Evolutionary conservation across 2,888 invertebrate species (phyloP), one percentile per base, ranked within the genome.

Genomic region (Dynastes grantii): DNA sequence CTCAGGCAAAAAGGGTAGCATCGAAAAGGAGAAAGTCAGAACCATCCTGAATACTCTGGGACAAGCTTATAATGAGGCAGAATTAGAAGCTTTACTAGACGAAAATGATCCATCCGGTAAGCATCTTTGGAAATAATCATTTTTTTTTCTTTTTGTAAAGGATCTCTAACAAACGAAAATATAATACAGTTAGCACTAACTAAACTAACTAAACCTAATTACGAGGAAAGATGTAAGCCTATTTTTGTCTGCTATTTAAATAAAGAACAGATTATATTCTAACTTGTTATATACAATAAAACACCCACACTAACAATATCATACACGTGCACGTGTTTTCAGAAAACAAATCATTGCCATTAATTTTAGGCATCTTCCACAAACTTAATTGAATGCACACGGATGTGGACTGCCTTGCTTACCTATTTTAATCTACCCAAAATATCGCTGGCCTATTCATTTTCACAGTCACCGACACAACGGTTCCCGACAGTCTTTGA

Each of bases 1-100:
- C 88, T 94, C 94, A 32, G 92, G 92, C 84, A 95, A 95, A 86
- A 92, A 93, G 83, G 95, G 95, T 49, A 92, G 91, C 84, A 95
- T 96, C 79, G 95, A 95, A 85, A 95, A 94, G 85, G 95, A 95
- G 85, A 95, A 95, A 86, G 94, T 95, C 1, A 90, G 94, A 53
- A 95, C 94, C 51, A 95, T 96, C 84, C 90, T 96, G 70, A 94
- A 95, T 88, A 95, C 95, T 1, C 92, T 96, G 89, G 95, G 95
- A 40, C 95, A 95, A 86, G 93, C 93, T 83, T 95, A 93, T 85
- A 95, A 95, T 84, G 95, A 95, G 84, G 90, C 92, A 63, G 94
- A 95, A 85, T 90, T 97, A 71, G 96, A 96, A 85, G 92, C 92
- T 82, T 91, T 96, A 86, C 91, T 96, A 78, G 93, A 94, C 84